These are phyloP conservation scores for Sclerodermus sp. DNA, from an alignment of 2,888 invertebrate species.

Conservation along the genomic window DNA sequence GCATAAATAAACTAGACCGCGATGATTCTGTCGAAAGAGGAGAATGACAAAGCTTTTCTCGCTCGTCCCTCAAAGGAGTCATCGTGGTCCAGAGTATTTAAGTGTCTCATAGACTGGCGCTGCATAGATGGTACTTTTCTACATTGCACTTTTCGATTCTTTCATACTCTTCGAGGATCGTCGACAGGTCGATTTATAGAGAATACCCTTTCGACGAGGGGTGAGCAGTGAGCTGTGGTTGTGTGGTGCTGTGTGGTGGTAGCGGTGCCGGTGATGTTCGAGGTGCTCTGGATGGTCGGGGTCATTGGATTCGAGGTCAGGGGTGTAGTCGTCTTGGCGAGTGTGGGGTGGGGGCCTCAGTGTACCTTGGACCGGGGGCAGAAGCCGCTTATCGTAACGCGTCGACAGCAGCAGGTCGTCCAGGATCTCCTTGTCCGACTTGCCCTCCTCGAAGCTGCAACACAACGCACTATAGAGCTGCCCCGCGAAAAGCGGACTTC, in stretches of 20 bases:
- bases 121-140: too few species aligned
- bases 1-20: too few species aligned
- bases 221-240: conserved; percentile 56
- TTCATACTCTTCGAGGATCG: background rate
- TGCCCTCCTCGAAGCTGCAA: conserved; percentile 85
- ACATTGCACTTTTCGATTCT: too few species aligned
- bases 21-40: too few species aligned
- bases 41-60: too few species aligned
- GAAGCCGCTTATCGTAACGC: conserved; percentile 89
- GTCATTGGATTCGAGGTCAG: conserved; percentile 51
- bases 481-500: too few species aligned
- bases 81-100: too few species aligned
- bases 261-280: conserved; percentile 53
- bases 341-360: conserved; percentile 55
- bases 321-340: conserved; percentile 53
- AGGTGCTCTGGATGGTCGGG: conserved; percentile 53
- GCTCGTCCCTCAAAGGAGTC: too few species aligned
- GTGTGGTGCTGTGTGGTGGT: conserved; percentile 53
- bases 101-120: too few species aligned
- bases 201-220: conserved; percentile 53
- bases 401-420: conserved; percentile 85
- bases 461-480: conserved; percentile 43
- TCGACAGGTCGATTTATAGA: conserved; percentile 13
- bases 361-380: conserved; percentile 86
- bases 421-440: conserved; percentile 90